A percentile compares a stretch with the other conserved stretches of the same genome.
phyloP scores from a whole-genome alignment of 2,797 vertebrate genomes.

The Acanthiza pusilla region DNA sequence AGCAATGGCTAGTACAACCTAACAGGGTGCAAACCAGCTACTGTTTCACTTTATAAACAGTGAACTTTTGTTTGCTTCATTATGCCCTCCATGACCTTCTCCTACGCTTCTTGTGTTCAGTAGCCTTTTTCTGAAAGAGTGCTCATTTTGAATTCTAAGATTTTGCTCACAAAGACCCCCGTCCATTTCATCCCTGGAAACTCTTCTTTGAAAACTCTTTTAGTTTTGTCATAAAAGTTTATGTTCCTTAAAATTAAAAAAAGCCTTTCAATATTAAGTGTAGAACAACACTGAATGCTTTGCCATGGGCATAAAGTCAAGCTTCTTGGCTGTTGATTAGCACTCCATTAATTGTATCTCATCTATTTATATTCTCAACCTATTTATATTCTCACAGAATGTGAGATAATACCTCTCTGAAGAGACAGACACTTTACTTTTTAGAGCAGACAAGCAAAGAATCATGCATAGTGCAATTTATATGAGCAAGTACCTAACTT shows the following conservation, averaged over 20 bases:
- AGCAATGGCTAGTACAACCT: neutral
- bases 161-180: neutral
- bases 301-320: conserved; percentile 10
- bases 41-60: neutral
- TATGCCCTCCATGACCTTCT: neutral
- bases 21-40: neutral
- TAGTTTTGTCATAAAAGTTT: neutral
- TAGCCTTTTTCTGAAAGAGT: neutral
- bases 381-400: neutral
- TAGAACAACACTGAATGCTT: neutral
- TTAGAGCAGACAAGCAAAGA: neutral
- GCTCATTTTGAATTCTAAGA: neutral
- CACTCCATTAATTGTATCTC: neutral
- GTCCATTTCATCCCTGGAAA: neutral
- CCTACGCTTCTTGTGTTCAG: neutral
- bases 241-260: neutral
- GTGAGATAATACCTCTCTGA: neutral
- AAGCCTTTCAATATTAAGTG: neutral
- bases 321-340: neutral
- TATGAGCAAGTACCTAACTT: neutral
- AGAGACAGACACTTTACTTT: neutral
- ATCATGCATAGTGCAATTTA: neutral
- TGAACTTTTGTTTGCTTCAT: neutral
- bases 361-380: neutral
- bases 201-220: neutral